A percentile compares a stretch with the other conserved stretches of the same genome.
phyloP scores from a whole-genome alignment of 2,797 vertebrate species.

The Graptemys geographica region DNA sequence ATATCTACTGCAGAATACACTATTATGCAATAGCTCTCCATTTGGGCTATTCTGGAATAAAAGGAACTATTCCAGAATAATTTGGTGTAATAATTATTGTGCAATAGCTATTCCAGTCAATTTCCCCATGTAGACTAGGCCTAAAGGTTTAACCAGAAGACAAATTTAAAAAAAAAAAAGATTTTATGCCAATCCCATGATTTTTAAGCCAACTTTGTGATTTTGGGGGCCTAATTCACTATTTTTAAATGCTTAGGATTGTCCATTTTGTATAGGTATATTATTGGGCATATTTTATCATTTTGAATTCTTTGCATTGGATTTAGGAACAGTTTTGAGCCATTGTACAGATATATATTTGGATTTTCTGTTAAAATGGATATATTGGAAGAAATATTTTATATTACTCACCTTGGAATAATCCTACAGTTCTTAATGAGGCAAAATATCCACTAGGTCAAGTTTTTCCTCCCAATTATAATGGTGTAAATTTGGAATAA shows the following conservation, averaged over 20 bases:
- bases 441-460: constrained; percentile 15
- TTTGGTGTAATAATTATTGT: background rate
- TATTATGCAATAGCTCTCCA: background rate
- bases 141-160: background rate
- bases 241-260: rapidly evolving
- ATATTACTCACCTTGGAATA: constrained; percentile 18
- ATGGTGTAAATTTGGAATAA: constrained; percentile 30
- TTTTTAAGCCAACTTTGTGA: background rate
- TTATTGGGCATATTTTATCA: background rate
- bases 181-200: too few species aligned
- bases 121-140: background rate
- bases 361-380: background rate
- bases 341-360: background rate
- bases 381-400: rapidly evolving
- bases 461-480: constrained; percentile 13
- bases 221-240: background rate
- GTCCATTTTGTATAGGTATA: rapidly evolving
- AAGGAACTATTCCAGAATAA: background rate
- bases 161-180: rapidly evolving
- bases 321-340: background rate
- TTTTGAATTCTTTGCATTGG: background rate
- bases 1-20: constrained; percentile 19
- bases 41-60: background rate
- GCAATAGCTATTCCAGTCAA: background rate
- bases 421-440: constrained; percentile 29